Conservation (phyloP, 2,113 vertebrate genomes). For the Myotis davidii region DNA sequence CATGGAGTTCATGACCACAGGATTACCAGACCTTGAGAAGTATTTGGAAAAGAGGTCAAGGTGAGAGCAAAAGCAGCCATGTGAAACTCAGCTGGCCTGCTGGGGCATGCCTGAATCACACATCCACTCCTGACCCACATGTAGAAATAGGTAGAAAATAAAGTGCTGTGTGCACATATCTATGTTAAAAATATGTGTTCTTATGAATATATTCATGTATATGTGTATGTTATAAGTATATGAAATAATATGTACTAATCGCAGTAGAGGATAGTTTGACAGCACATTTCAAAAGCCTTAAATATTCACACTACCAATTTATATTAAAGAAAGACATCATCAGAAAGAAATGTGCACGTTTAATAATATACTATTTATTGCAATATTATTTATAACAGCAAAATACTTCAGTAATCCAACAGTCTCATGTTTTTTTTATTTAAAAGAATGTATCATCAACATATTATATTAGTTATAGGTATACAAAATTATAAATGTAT, state of each 20-base stretch:
- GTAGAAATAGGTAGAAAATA: not conserved
- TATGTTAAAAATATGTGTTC: not conserved
- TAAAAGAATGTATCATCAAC: not conserved
- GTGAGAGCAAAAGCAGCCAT: slow-evolving; percentile 39
- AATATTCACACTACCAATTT: not conserved
- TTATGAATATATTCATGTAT: not conserved
- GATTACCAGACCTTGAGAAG: slow-evolving; percentile 67
- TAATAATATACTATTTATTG: not conserved
- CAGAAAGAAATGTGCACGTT: not conserved
- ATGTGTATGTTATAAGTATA: not conserved
- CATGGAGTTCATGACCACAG: slow-evolving; percentile 59
- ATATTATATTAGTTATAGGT: not conserved
- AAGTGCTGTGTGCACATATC: not conserved
- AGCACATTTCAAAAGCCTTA: not conserved
- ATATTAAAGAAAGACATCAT: not conserved
- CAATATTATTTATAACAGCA: not conserved
- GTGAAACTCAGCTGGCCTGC: slow-evolving; percentile 41
- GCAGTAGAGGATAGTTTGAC: not conserved
- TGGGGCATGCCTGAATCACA: not conserved
- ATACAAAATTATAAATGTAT: not conserved
- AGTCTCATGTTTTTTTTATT: not conserved
- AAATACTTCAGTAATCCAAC: not conserved
- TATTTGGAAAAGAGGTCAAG: slow-evolving; percentile 55
- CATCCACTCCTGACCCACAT: not conserved
- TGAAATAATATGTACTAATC: not conserved